phyloP scores from a whole-genome alignment of 2,888 invertebrate genomes.

The Lamproptera curius region DNA sequence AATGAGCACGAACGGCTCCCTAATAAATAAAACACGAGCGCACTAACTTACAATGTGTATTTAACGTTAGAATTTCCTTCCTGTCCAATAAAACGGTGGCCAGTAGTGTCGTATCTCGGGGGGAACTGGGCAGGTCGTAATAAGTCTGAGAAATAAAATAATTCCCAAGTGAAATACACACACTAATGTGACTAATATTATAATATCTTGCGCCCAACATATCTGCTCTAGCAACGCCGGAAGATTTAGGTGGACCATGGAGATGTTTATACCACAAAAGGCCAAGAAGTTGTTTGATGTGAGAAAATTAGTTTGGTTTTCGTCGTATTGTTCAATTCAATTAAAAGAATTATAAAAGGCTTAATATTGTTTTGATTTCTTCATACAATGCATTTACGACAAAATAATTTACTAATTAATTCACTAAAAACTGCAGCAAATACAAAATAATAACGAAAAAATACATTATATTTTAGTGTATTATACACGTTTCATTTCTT shows the following conservation, averaged over 20 bases:
- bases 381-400: no score
- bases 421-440: no score
- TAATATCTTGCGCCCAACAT: conserved; percentile 70
- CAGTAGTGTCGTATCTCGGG: conserved; percentile 61
- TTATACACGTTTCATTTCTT: no score
- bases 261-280: conserved; percentile 37
- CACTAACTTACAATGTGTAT: conserved; percentile 60
- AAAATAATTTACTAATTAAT: no score
- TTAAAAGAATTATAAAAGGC: no score
- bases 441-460: no score
- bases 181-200: conserved; percentile 77
- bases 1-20: conserved; percentile 33
- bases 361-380: no score
- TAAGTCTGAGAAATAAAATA: conserved; percentile 75
- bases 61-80: conserved; percentile 74
- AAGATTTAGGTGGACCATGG: conserved; percentile 66
- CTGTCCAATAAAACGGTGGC: conserved; percentile 72
- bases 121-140: conserved; percentile 66
- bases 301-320: not conserved
- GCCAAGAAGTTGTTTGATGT: conserved; percentile 28
- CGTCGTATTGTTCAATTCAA: not conserved
- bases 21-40: conserved; percentile 55
- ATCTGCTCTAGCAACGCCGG: conserved; percentile 70
- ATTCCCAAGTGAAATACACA: conserved; percentile 70
- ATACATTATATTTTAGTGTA: no score